Conservation (phyloP, 2,797 vertebrate species). For the Tamandua tetradactyla region DNA sequence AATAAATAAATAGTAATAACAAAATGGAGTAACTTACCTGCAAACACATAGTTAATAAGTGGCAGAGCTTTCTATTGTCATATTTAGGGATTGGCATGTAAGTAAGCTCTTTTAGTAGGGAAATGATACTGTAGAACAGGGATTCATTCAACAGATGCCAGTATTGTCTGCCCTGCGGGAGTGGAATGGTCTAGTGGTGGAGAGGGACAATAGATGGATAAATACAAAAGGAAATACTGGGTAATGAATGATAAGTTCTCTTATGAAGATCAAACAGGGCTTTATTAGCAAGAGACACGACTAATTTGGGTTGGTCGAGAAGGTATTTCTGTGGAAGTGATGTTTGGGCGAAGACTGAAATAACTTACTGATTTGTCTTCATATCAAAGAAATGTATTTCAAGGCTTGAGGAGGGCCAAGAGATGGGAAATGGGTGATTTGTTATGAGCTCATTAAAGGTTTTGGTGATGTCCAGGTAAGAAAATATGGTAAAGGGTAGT, state of each 20-base stretch:
- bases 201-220: not conserved
- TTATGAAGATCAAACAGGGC: not conserved
- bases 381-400: constrained; percentile 21
- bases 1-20: not conserved
- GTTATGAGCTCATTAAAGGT: constrained; percentile 27
- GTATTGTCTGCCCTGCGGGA: not conserved
- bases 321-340: not conserved
- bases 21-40: not conserved
- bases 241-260: not conserved
- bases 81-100: not conserved
- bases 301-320: not conserved
- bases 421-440: not conserved
- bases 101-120: not conserved
- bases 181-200: not conserved
- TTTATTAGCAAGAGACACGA: not conserved
- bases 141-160: not conserved
- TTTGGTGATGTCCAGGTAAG: constrained; percentile 39
- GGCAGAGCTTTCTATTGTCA: not conserved
- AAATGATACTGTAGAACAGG: not conserved
- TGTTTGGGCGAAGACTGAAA: not conserved
- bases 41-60: not conserved
- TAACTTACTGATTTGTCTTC: not conserved
- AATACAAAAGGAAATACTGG: not conserved
- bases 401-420: constrained; percentile 2
- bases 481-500: not conserved